Evolutionary conservation across 2,113 vertebrate species (phyloP), one percentile per base, ranked within the genome.

Genomic region (Penelope pileata): DNA sequence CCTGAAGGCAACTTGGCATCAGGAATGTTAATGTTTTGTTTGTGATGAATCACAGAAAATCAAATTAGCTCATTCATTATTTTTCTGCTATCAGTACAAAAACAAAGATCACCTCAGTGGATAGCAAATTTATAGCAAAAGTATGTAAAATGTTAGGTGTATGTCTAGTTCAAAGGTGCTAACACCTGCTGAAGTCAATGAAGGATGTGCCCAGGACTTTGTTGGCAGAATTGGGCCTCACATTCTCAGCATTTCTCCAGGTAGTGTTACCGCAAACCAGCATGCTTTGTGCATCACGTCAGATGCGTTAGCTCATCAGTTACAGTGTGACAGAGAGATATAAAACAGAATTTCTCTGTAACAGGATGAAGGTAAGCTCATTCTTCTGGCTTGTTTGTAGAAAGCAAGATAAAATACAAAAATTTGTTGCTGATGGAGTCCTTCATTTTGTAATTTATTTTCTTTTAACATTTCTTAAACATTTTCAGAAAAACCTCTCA

Each of bases 261-360:
- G 56, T 72, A 38, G 90, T 36, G 36, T 85, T 69, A 59, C 66
- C 12, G 6, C 16, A 78, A 51, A 60, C 48, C 51, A 84, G 0
- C 34, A 34, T 72, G 60, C 70, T 84, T 68, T 60, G 30, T 68
- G 24, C n/a, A 27, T 88, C 56, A 18, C 30, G 3, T 50, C 54
- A 83, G 72, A 42, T 83, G 19, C 0, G 0, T 58, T 86, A 76
- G 64, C 68, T 92, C 40, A 54, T 68, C 80, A 82, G 36, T 84
- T 91, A 90, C 50, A 8, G 3, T 67, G 18, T 72, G 56, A 70
- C 69, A 93, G 72, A 85, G 54, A 75, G 14, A 36, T 54, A 45
- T 12, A 80, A 53, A 79, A 73, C 60, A 85, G n/a, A 64, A 88
- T 77, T 95, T 85, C 53, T 82, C 47, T 88, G 54, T 93, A 75